Evolutionary conservation across 2,797 vertebrate genomes (phyloP).

Genomic region (Argya squamiceps): DNA sequence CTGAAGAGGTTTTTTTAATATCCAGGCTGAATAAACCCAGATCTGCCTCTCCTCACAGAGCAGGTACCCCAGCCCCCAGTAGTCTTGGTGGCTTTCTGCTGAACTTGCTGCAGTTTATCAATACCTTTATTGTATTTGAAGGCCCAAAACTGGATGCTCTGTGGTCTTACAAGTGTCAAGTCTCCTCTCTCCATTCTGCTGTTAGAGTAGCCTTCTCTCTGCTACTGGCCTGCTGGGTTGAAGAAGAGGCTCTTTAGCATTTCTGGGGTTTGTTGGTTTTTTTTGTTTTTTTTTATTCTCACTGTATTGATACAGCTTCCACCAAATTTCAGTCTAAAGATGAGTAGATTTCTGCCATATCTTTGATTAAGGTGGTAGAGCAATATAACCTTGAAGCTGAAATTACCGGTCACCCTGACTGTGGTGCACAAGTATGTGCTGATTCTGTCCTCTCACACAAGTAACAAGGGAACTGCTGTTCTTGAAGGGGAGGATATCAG

Average conservation of each 20-base stretch:
- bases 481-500: neutral
- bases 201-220: neutral
- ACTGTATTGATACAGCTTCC: neutral
- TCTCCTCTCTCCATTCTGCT: neutral
- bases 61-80: neutral
- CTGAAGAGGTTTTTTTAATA: neutral
- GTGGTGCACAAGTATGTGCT: neutral
- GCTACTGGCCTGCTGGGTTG: neutral
- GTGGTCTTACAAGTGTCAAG: neutral
- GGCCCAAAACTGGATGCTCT: neutral
- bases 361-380: neutral
- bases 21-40: neutral
- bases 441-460: neutral
- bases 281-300: neutral
- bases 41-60: neutral
- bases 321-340: neutral
- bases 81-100: neutral
- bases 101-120: neutral
- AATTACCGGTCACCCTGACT: neutral
- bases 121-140: neutral
- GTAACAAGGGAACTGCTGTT: neutral
- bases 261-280: neutral
- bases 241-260: neutral
- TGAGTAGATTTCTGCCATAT: neutral
- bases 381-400: neutral